Base-by-base conservation (phyloP, 2,113 vertebrate species). In the Lycaon pictus region DNA sequence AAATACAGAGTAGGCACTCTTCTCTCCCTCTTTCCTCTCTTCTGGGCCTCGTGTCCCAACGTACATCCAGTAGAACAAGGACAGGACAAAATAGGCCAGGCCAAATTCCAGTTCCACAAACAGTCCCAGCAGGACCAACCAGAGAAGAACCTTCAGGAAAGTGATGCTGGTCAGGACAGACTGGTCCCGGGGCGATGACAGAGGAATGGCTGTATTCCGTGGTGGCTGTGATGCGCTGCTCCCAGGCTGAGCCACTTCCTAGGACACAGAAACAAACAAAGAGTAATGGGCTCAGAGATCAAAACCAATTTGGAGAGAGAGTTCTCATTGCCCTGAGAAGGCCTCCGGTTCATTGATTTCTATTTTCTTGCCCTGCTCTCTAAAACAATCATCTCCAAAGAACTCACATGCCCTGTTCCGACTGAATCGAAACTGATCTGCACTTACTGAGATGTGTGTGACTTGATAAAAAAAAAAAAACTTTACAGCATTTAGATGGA, bases 1-100 rank as follows among this genome's bases (percentile, higher is more conserved):
- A 98, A 99, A 99, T 12, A 99, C 99, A 0, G 99, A 99, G 96
- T 99, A 99, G 27, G 99, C 99, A 1, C 99, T 99, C 95, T 99
- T 98, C 97, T 99, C 99, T 74, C 99, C 99, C 2, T 97, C 98
- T 82, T 98, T 96, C 23, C 98, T 98, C 51, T 98, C 98, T 32
- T 91, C 97, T 0, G 99, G 99, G 93, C 98, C 98, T 8, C 99
- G 99, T 2, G 99, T 99, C 83, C 99, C 99, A 20, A 99, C 99
- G 22, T 99, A 99, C 90, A 99, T 98, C 99, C 99, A 99, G 98
- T 99, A 99, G 95, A 99, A 99, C 37, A 99, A 98, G 4, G 99
- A 99, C n/a, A 99, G 95, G 25, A 99, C 81, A 56, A 99, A 99
- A 96, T 99, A 99, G 0, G 98, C 99, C 96, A 99, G 98, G 20